Evolutionary conservation across 2,113 vertebrate species (phyloP).

Genomic region (Mirounga angustirostris): DNA sequence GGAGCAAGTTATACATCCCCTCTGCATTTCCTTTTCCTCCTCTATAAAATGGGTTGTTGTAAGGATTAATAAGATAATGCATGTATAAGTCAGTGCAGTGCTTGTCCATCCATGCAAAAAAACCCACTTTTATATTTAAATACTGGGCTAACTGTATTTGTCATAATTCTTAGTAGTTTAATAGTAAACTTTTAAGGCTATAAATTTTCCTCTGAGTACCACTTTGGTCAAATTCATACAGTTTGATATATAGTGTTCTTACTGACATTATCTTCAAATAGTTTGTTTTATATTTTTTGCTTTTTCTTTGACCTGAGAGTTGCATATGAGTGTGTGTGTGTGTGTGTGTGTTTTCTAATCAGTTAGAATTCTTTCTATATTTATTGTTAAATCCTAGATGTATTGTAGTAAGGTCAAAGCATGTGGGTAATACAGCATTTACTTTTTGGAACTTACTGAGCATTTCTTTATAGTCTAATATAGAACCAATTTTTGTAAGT

Average conservation of each 20-base stretch:
- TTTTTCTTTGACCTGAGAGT: conserved; percentile 32
- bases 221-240: conserved; percentile 18
- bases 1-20: not conserved
- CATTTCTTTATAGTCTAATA: conserved; percentile 23
- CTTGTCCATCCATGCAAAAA: not conserved
- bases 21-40: not conserved
- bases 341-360: not conserved
- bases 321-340: not conserved
- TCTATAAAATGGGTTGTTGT: not conserved
- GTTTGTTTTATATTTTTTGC: conserved; percentile 20
- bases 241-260: conserved; percentile 10
- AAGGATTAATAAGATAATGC: not conserved
- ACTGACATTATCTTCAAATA: not conserved
- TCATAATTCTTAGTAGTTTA: not conserved
- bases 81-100: not conserved
- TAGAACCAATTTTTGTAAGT: conserved; percentile 16
- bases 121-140: not conserved
- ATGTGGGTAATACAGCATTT: not conserved
- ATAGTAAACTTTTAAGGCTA: not conserved
- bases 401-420: conserved; percentile 30
- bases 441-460: conserved; percentile 1
- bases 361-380: conserved; percentile 5
- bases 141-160: not conserved
- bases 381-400: conserved; percentile 31
- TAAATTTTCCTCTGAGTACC: conserved; percentile 50